These are phyloP conservation scores for Xerus rutilus DNA, from an alignment of 2,797 vertebrate genomes.

Conservation along the genomic window DNA sequence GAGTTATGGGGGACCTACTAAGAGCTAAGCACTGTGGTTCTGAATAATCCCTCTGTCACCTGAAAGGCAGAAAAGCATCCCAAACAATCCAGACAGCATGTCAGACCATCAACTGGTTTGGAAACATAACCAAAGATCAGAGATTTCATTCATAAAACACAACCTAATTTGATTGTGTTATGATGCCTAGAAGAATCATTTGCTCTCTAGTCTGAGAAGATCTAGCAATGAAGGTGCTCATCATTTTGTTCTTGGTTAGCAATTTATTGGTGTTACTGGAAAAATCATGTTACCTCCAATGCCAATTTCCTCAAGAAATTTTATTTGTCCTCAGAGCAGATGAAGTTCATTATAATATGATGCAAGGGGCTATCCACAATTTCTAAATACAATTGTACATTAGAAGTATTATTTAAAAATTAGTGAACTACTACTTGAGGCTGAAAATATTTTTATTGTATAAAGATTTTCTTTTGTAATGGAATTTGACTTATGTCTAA, in stretches of 20 bases:
- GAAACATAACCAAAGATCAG: not conserved
- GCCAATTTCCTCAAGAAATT: slow-evolving; percentile 50
- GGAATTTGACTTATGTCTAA: slow-evolving; percentile 62
- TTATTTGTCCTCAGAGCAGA: slow-evolving; percentile 41
- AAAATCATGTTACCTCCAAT: slow-evolving; percentile 18
- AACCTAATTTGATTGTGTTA: slow-evolving; percentile 21
- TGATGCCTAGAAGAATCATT: not conserved
- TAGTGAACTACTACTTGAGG: slow-evolving; percentile 68
- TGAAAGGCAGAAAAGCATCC: slow-evolving; percentile 17
- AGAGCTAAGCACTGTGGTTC: not conserved
- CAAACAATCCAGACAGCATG: slow-evolving; percentile 35
- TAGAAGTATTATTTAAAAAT: slow-evolving; percentile 73
- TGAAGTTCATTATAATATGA: slow-evolving; percentile 19
- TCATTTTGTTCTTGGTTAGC: not conserved
- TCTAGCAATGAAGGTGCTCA: slow-evolving; percentile 20
- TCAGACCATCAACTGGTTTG: not conserved
- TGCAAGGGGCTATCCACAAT: not conserved
- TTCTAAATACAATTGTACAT: slow-evolving; percentile 60
- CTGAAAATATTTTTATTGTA: slow-evolving; percentile 77
- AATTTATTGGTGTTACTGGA: slow-evolving; percentile 35
- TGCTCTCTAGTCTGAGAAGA: not conserved
- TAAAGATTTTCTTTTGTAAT: slow-evolving; percentile 69
- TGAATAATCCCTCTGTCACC: not conserved
- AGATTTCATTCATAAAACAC: slow-evolving; percentile 51
- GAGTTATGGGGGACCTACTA: not conserved